Base-by-base conservation (phyloP, 1,140 invertebrate genomes). In the Platorchestia sp. region DNA sequence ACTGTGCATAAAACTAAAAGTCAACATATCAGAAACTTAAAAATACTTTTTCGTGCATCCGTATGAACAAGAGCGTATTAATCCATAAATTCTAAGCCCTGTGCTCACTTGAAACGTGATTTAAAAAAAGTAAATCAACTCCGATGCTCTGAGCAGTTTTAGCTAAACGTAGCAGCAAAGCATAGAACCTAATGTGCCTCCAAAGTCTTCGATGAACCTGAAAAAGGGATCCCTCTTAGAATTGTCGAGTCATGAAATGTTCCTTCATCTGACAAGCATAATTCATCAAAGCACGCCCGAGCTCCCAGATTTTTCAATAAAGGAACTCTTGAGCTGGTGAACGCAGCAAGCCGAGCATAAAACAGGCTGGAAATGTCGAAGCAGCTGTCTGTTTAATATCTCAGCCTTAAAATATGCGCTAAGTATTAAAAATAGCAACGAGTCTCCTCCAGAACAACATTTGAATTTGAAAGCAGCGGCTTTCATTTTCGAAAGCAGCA, bases 401-500 rank as follows among this genome's bases (percentile, higher is more conserved):
- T 75, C 36, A 27, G 59, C 59, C 27, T 75, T 75, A 75, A 75
- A 75, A 75, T 75, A 75, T 75, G 59, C 59, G 7, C 59, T 10
- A 36, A 75, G 59, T 75, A 75, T 75, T 75, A 75, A 75, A 75
- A 75, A 75, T 75, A 75, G 59, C 59, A 75, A 36, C 14, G 27
- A 75, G 7, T 75, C 59, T 22, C 59, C 36, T 75, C 14, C 59
- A 14, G 27, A 75, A 89, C 87, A 89, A 89, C 87, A 89, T 89
- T 89, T 89, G 87, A 89, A 89, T 89, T 89, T 89, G 87, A 89
- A 89, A 89, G 87, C 87, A 89, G 87, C 1, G 41, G 86, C 86
- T 89, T 89, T 89, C 87, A 89, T 89, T 89, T 89, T 27, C 43
- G 59, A 36, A 75, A 75, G 59, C 87, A 89, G 87, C 87, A 44